A percentile compares a stretch with the other conserved stretches of the same genome.
phyloP scores from a whole-genome alignment of 1,140 invertebrate species.

The Drosophila sp. region DNA sequence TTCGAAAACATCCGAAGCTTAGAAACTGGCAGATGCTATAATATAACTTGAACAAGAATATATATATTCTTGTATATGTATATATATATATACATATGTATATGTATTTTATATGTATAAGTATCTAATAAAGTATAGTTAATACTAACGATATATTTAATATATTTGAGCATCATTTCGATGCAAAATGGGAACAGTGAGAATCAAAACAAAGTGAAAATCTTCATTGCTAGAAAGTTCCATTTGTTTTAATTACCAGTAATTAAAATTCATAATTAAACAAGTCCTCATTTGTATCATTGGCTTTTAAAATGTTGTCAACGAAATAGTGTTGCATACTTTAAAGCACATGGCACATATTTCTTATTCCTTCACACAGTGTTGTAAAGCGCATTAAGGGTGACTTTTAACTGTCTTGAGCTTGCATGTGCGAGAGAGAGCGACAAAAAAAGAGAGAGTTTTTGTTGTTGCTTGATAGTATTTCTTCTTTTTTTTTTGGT shows the following conservation, averaged over 20 bases:
- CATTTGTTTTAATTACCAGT: not conserved
- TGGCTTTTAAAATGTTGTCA: conserved; percentile 13
- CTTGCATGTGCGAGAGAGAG: not conserved
- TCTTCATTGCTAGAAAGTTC: not conserved
- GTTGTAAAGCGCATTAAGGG: conserved; percentile 48
- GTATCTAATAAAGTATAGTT: too few species aligned
- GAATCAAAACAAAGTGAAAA: too few species aligned
- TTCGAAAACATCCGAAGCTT: too few species aligned
- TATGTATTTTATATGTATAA: too few species aligned
- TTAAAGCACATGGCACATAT: conserved; percentile 48
- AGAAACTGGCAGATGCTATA: too few species aligned
- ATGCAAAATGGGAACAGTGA: too few species aligned
- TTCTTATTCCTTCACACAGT: conserved; percentile 25
- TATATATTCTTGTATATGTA: too few species aligned
- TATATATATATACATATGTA: too few species aligned
- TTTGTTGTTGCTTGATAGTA: conserved; percentile 23
- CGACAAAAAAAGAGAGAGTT: conserved; percentile 8
- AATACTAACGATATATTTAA: too few species aligned
- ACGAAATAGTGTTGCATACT: conserved; percentile 34
- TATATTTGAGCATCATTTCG: too few species aligned
- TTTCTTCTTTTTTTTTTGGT: conserved; percentile 17
- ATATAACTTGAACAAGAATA: too few species aligned
- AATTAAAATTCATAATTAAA: not conserved
- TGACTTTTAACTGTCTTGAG: conserved; percentile 1
- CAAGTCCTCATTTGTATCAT: not conserved